Base-by-base conservation (phyloP, 1,140 invertebrate genomes). In the Idris sp. region DNA sequence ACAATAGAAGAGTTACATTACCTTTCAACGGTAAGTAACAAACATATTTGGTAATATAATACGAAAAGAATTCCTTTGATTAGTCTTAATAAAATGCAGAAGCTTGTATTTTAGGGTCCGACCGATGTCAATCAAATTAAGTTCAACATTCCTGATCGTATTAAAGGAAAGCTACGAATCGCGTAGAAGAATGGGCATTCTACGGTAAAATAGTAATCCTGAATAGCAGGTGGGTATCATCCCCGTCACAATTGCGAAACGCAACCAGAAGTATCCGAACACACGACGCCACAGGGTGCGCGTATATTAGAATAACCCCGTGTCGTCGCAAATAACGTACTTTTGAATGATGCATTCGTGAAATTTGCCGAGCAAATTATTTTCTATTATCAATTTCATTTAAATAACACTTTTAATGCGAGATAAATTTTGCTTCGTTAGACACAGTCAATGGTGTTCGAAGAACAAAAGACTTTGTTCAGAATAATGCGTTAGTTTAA, bases 221-320 rank as follows among this genome's bases (percentile, higher is more conserved):
- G 44, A 67, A 68, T 59, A 75, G 61, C 73, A 73, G 78, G 74
- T 76, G 41, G 73, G 74, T 75, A 81, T 80, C 80, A 77, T 82
- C 64, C 73, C 74, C 75, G 65, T 71, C 22, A 56, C 65, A 56
- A 83, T 81, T 83, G 80, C 76, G 75, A 53, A 78, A 74, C 76
- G 74, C 79, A 81, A 80, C 78, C 79, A 81, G 79, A 81, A 80
- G 81, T 81, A 73, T 69, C 74, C 71, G 76, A 81, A 74, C 62
- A 61, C 54, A 67, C 78, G 74, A 71, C 51, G 49, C 79, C 26
- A 65, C 74, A 69, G 81, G 81, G 81, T 75, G 75, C 78, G 67
- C 51, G 74, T 79, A 82, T 82, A 83, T 83, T 81, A 75, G 68
- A 71, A 59, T 58, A 64, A 74, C 64, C 74, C 74, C 58, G 67